These are phyloP conservation scores for Champsocephalus esox DNA, from an alignment of 2,797 vertebrate genomes.

Conservation along the genomic window DNA sequence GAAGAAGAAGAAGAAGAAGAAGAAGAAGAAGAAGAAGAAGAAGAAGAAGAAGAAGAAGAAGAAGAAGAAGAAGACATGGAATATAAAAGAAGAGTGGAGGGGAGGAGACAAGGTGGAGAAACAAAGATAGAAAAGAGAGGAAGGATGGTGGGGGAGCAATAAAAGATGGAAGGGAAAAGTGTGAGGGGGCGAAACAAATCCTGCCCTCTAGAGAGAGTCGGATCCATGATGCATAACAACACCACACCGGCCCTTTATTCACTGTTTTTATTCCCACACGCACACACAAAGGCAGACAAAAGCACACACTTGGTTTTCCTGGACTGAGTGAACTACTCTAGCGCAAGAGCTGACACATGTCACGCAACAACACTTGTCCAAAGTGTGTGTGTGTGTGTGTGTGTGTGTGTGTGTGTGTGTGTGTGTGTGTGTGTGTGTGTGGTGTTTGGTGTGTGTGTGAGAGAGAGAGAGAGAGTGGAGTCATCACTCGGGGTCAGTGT, in stretches of 20 bases:
- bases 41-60: background rate
- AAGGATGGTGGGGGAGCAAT: background rate
- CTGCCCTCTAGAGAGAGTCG: slow-evolving; percentile 14
- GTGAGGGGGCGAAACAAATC: slow-evolving; percentile 4
- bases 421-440: background rate
- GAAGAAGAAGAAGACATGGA: background rate
- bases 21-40: background rate
- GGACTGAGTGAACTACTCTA: slow-evolving; percentile 54
- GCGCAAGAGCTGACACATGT: slow-evolving; percentile 56
- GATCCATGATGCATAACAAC: slow-evolving; percentile 40
- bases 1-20: background rate
- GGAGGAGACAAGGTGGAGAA: too few species aligned
- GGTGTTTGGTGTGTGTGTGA: slow-evolving; percentile 14
- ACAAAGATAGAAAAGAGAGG: background rate
- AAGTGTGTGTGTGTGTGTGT: background rate
- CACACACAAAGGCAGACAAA: slow-evolving; percentile 17
- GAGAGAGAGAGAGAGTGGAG: background rate
- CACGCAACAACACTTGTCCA: slow-evolving; percentile 54
- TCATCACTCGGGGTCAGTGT: slow-evolving; percentile 22
- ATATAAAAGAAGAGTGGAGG: background rate
- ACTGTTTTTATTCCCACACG: slow-evolving; percentile 14
- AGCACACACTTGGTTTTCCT: slow-evolving; percentile 25
- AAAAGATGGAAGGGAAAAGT: background rate
- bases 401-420: background rate
- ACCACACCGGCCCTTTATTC: slow-evolving; percentile 35